Base-by-base conservation (phyloP, 2,113 vertebrate species). In the Takifugu flavidus region DNA sequence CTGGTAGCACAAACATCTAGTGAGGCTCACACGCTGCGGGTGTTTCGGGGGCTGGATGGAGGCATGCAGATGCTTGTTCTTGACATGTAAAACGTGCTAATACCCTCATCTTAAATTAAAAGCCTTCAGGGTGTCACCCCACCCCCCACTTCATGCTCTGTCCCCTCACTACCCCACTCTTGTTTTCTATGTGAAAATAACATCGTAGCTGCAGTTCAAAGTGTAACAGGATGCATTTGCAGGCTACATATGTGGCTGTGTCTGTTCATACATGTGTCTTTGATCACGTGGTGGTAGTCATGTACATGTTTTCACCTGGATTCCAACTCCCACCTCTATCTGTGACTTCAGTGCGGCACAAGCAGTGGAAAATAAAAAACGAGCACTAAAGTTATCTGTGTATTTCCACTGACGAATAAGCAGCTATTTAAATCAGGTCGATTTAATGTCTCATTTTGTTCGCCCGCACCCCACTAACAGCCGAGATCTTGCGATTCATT, bases 31-130 rank as follows among this genome's bases (percentile, higher is more conserved):
- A 59, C 59, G 65, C 58, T 65, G 70, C 15, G 75, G 59, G 74
- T 54, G 75, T 59, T 79, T 62, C 66, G 31, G 70, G 56, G 72
- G 73, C 67, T 50, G 53, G 42, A 78, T 55, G 43, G 62, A 77
- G 77, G 79, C 85, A 74, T 83, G 84, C 72, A 67, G 70, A 66
- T 72, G 77, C 76, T 82, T 78, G 83, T 84, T 82, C 82, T 82
- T 88, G 86, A 88, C 87, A 87, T 89, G 80, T 87, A 88, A 88
- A 84, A 88, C 83, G 86, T 87, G 84, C 87, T 91, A 89, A 91
- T 88, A 85, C 78, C 75, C 65, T 65, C 28, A 49, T 71, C 77
- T 83, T 87, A 86, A 82, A 84, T 90, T 75, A 82, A 86, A 89
- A 66, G 80, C 85, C 86, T 87, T 80, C 34, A 77, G 87, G 88